phyloP scores from a whole-genome alignment of 1,140 invertebrate genomes.

The Pectinophora gossypiella region DNA sequence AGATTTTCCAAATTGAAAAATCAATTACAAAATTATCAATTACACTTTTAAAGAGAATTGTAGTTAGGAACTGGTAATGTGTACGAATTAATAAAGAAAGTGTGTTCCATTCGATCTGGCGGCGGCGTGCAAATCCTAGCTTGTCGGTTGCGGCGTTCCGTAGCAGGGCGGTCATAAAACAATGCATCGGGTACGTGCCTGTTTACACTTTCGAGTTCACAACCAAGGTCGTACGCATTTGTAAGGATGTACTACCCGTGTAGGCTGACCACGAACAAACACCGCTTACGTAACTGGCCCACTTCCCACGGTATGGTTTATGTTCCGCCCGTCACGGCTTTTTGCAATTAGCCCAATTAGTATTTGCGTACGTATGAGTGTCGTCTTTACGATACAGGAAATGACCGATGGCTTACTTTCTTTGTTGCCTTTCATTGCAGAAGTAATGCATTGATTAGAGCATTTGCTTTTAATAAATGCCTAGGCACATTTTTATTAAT shows the following conservation, averaged over 20 bases:
- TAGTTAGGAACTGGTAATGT: too few species aligned
- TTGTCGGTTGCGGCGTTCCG: constrained; percentile 28
- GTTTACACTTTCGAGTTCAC: constrained; percentile 72
- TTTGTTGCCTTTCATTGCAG: too few species aligned
- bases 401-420: too few species aligned
- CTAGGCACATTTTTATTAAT: too few species aligned
- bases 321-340: constrained; percentile 47
- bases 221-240: constrained; percentile 73
- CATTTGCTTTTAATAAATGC: too few species aligned
- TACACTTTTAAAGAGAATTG: too few species aligned
- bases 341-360: constrained; percentile 34
- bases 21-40: too few species aligned
- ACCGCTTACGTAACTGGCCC: constrained; percentile 68
- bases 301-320: constrained; percentile 59
- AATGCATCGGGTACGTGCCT: constrained; percentile 70
- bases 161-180: constrained; percentile 62
- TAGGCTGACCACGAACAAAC: constrained; percentile 64
- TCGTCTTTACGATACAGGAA: too few species aligned
- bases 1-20: too few species aligned
- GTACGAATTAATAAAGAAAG: too few species aligned
- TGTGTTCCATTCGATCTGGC: too few species aligned
- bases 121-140: neutral
- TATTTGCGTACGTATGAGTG: neutral
- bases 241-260: constrained; percentile 71
- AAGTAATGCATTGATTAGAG: too few species aligned